These are phyloP conservation scores for Leucania comma DNA, from an alignment of 2,888 invertebrate species.

Conservation along the genomic window DNA sequence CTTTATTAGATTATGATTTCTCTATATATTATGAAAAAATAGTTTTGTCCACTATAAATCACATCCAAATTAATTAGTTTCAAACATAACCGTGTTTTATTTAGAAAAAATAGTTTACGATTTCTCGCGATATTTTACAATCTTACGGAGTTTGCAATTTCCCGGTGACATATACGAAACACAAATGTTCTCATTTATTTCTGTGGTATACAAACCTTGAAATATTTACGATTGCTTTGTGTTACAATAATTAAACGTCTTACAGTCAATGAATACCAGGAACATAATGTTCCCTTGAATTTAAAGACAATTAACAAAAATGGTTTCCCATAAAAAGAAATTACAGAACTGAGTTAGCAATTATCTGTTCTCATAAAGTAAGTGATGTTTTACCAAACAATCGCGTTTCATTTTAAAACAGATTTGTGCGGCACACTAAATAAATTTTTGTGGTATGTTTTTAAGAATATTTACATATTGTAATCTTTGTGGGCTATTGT, in stretches of 20 bases:
- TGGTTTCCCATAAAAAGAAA: conserved; percentile 32
- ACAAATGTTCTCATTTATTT: not conserved
- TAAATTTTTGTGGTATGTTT: conserved; percentile 23
- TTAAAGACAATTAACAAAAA: conserved; percentile 26
- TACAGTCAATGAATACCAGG: not conserved
- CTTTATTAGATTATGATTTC: too few relatives aligned
- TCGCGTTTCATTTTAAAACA: conserved; percentile 25
- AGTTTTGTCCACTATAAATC: too few relatives aligned
- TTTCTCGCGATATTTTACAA: too few relatives aligned
- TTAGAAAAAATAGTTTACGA: too few relatives aligned
- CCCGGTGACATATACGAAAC: too few relatives aligned
- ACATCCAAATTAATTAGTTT: too few relatives aligned
- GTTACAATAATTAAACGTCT: not conserved
- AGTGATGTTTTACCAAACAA: conserved; percentile 42
- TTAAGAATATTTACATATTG: conserved; percentile 19
- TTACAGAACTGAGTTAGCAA: conserved; percentile 14
- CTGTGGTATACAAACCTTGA: not conserved
- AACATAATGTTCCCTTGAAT: conserved; percentile 6
- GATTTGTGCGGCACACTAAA: conserved; percentile 21
- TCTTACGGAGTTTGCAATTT: too few relatives aligned
- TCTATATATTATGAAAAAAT: too few relatives aligned
- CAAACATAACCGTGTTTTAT: too few relatives aligned
- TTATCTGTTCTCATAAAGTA: conserved; percentile 30
- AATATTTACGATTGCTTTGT: conserved; percentile 5
- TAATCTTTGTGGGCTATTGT: conserved; percentile 28